A percentile compares a stretch with the other conserved stretches of the same genome.
phyloP scores from a whole-genome alignment of 2,113 vertebrate genomes.

The Azemiops feae region DNA sequence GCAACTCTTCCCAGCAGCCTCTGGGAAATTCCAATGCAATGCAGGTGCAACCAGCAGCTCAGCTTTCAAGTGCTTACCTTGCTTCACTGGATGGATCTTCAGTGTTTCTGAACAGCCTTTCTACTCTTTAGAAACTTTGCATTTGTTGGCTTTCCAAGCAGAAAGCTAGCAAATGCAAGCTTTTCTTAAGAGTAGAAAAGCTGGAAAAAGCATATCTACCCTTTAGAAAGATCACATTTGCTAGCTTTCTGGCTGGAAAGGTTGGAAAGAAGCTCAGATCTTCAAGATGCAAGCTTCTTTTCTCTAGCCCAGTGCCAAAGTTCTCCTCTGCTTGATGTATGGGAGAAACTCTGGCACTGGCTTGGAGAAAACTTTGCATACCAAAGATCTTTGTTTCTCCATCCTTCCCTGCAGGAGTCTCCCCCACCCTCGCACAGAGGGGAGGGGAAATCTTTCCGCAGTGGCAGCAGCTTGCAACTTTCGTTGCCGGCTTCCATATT shows the following conservation, averaged over 20 bases:
- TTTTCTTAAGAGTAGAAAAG: not conserved
- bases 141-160: not conserved
- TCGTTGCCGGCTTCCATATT: not conserved
- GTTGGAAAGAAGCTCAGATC: not conserved
- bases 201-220: not conserved
- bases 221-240: not conserved
- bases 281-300: not conserved
- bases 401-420: not conserved
- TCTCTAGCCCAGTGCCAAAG: not conserved
- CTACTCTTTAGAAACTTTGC: not conserved
- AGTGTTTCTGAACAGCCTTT: not conserved
- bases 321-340: not conserved
- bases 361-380: not conserved
- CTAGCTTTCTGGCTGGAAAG: not conserved
- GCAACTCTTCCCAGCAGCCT: no score
- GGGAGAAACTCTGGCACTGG: not conserved
- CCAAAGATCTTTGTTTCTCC: not conserved
- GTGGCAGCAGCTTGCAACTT: not conserved
- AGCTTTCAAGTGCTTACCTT: no score
- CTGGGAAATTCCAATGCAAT: no score
- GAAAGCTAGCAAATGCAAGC: not conserved
- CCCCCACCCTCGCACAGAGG: not conserved
- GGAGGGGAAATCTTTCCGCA: not conserved
- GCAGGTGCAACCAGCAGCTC: no score
- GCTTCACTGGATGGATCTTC: not conserved